phyloP scores from a whole-genome alignment of 2,888 invertebrate genomes.

The Meteorus colon region DNA sequence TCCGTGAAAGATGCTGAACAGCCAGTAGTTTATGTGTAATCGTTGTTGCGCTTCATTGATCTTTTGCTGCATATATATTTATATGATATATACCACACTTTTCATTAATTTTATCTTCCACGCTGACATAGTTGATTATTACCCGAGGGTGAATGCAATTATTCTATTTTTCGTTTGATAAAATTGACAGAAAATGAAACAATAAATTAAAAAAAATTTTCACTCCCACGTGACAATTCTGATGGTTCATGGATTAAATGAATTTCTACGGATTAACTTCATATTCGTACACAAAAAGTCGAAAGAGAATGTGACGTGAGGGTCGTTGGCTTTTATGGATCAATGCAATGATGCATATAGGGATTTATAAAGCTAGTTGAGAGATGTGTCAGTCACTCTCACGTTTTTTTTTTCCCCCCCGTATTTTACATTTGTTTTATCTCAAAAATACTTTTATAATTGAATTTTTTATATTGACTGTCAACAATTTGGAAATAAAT shows the following conservation, averaged over 20 bases:
- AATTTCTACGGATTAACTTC: neutral
- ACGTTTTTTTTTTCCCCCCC: neutral
- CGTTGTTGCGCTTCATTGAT: no score
- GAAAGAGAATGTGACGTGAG: conserved; percentile 18
- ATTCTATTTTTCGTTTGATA: neutral
- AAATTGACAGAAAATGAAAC: neutral
- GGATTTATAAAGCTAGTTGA: neutral
- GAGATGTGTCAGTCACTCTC: neutral
- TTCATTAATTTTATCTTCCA: neutral
- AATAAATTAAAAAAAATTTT: neutral
- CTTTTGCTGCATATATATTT: neutral
- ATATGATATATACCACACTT: neutral
- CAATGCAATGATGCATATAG: conserved; percentile 25
- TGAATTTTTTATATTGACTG: no score
- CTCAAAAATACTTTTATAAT: no score
- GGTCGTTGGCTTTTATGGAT: conserved; percentile 26
- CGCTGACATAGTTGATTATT: neutral
- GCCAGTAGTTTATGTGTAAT: no score
- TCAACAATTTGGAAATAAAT: neutral
- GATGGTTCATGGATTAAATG: conserved; percentile 8
- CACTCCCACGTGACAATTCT: conserved; percentile 26
- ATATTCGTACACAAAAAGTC: conserved; percentile 9
- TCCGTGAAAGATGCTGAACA: neutral
- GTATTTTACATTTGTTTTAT: no score
- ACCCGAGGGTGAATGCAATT: neutral